Conservation (phyloP, 1,140 invertebrate species). For the Calycopis cecrops region DNA sequence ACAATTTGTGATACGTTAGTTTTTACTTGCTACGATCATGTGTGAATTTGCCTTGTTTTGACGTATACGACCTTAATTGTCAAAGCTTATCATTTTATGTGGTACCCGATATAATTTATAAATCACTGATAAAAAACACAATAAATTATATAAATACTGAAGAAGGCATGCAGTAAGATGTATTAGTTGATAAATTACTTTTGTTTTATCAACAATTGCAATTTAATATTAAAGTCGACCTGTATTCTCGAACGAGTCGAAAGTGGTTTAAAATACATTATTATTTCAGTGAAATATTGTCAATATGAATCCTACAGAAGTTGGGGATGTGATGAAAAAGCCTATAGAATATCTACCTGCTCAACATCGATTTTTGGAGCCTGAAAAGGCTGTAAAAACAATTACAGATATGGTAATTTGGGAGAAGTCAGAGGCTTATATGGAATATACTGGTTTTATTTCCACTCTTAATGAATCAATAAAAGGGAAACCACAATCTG, state of each 20-base stretch:
- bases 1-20: conserved; percentile 14
- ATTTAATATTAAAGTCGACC: too few species aligned
- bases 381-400: conserved; percentile 82
- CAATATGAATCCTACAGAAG: conserved; percentile 42
- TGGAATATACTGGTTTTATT: conserved; percentile 91
- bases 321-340: conserved; percentile 52
- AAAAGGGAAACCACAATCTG: conserved; percentile 83
- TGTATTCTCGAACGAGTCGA: too few species aligned
- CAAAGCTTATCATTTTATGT: conserved; percentile 47
- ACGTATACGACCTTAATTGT: conserved; percentile 64
- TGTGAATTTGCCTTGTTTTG: conserved; percentile 40
- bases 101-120: neutral
- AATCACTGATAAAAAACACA: too few species aligned
- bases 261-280: too few species aligned
- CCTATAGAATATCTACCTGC: conserved; percentile 31
- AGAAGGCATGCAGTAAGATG: too few species aligned
- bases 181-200: too few species aligned
- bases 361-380: conserved; percentile 79
- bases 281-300: too few species aligned
- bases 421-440: conserved; percentile 90
- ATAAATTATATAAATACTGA: too few species aligned
- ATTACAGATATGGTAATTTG: conserved; percentile 85
- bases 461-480: conserved; percentile 89
- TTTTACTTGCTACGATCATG: conserved; percentile 26
- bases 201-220: too few species aligned